These are phyloP conservation scores for Eupeodes corollae DNA, from an alignment of 1,140 invertebrate species.

Conservation along the genomic window DNA sequence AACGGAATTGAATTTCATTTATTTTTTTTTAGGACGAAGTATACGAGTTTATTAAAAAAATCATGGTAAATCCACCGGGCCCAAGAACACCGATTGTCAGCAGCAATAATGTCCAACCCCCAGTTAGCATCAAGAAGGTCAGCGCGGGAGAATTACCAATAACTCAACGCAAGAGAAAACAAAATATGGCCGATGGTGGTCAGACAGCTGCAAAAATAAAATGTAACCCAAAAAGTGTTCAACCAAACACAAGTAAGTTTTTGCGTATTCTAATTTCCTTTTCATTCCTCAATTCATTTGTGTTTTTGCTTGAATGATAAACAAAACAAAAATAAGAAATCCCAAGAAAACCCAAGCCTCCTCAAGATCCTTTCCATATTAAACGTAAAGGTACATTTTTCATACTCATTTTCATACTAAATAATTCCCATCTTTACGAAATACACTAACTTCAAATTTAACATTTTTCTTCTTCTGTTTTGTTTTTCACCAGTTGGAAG, in stretches of 20 bases:
- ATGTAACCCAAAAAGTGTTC: conserved; percentile 6
- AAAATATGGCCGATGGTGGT: conserved; percentile 13
- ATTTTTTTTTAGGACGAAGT: conserved; percentile 43
- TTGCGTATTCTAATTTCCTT: too few species aligned
- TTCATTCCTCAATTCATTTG: neutral
- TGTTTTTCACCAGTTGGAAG: too few species aligned
- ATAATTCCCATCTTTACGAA: too few species aligned
- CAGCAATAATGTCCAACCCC: neutral
- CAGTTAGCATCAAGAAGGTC: neutral
- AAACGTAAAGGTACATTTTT: conserved; percentile 14
- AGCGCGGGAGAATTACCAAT: neutral
- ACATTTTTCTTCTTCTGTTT: too few species aligned
- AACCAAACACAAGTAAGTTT: conserved; percentile 19
- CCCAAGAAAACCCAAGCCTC: conserved; percentile 7
- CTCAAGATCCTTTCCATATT: neutral
- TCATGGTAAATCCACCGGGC: conserved; percentile 48
- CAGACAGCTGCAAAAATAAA: conserved; percentile 18
- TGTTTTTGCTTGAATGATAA: neutral
- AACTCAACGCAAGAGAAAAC: conserved; percentile 21
- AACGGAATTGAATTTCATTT: neutral
- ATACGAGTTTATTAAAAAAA: conserved; percentile 47
- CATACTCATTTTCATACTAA: too few species aligned
- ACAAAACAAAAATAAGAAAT: conserved; percentile 13
- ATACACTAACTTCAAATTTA: too few species aligned
- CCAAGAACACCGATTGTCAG: conserved; percentile 39